Evolutionary conservation across 2,888 invertebrate species (phyloP), one percentile per base, ranked within the genome.

Genomic region (Brachynemurus nebulosus): DNA sequence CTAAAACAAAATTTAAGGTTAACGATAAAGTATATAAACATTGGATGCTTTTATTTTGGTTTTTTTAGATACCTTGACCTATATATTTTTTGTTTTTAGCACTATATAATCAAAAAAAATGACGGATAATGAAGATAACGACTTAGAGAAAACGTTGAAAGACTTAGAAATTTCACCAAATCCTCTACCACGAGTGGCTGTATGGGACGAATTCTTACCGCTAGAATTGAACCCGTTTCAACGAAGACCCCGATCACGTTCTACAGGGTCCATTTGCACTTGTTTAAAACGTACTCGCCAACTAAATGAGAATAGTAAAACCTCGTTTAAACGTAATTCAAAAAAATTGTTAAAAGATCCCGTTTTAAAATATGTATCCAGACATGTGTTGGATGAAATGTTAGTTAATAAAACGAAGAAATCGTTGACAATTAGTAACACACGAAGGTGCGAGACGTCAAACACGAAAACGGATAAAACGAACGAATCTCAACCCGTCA

Each of bases 261-360:
- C 65, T 3, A 62, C 61, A 41, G 54, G 52, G 8, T 48, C 60
- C 11, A 49, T 55, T 25, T 64, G 63, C 48, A 53, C 54, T 17
- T 61, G 60, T 51, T 50, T 50, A 33, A 57, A 56, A 47, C 58
- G 57, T 47, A 43, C 40, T 20, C 47, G n/a, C 17, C 51, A 49
- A 23, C 48, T 62, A 14, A 61, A 59, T 50, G 59, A 58, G 45
- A 59, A 55, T 52, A 45, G 62, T 57, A 50, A 62, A 59, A 53
- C 58, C 53, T 46, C 55, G 50, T 48, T 51, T 49, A 67, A 69
- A 60, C 66, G 63, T 52, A 67, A 64, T 56, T 33, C 49, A 40
- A 65, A 60, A 50, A 72, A 68, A 60, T 59, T 76, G 47, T 57
- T 76, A 23, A 71, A 68, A 51, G 73, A 76, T 52, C 75, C 76